Base-by-base conservation (phyloP, 2,113 vertebrate species). In the Myxocyprinus asiaticus region DNA sequence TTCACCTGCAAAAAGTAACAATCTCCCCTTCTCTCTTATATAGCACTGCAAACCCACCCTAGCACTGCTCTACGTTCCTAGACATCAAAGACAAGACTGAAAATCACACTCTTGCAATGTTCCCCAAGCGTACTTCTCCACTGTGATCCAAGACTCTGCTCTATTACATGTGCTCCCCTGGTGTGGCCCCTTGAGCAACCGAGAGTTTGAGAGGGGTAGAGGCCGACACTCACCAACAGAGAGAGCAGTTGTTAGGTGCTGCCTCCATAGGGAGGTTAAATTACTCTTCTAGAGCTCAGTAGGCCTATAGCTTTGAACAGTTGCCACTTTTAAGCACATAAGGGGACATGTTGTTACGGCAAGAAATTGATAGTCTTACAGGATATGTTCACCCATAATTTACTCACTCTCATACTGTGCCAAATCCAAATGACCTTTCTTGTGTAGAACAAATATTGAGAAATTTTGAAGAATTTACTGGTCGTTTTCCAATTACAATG, bases 1-100 rank as follows among this genome's bases (percentile, higher is more conserved):
- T 82, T 78, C 83, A 82, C 82, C 80, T 86, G 77, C 80, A 69
- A 81, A 3, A 33, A 33, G 79, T 55, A 71, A 66, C 67, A 15
- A 71, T 82, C 76, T 82, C 48, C 42, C 71, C 81, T 81, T 84
- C 83, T 84, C 80, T 84, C 22, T 84, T 84, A 79, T 71, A 81
- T 58, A 67, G 61, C 55, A 9, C 67, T 58, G 51, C 71, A 78
- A 45, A 68, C 72, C 12, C 22, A 67, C 63, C 48, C 9, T 33
- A 69, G 33, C 67, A 43, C 65, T 66, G 61, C 80, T 82, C 76
- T 79, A 51, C 65, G 76, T 5, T 66, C 70, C 71, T 44, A 63
- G 45, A 81, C 83, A 85, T 85, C 84, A 85, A 85, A 83, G 84
- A 75, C 53, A 9, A 74, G 78, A 66, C 73, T 42, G 76, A 61